Percentiles rank a stretch among this genome's conserved stretches.
phyloP scores from a whole-genome alignment of 1,140 invertebrate species.

The Aplysia californica region DNA sequence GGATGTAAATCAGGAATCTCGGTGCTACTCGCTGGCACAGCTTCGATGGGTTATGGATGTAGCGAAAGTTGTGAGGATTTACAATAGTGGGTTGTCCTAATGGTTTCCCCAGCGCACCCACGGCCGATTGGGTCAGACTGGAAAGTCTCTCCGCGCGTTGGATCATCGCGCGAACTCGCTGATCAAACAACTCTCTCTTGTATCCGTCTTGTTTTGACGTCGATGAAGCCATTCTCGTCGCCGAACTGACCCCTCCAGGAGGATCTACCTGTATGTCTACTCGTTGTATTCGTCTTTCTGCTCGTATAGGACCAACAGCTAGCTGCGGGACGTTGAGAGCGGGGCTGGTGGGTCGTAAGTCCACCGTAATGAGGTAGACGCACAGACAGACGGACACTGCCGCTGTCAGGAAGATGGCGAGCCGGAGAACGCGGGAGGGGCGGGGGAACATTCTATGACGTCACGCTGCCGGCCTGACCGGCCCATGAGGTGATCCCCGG shows the following conservation, averaged over 20 bases:
- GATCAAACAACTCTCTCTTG: not conserved
- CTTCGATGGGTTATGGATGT: conserved; percentile 41
- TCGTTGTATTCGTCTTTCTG: not conserved
- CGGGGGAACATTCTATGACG: conserved; percentile 9
- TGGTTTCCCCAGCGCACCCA: not conserved
- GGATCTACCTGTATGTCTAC: not conserved
- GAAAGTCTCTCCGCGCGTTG: not conserved
- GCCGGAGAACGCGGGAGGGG: not conserved
- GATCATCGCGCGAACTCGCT: not conserved
- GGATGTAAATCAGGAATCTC: conserved; percentile 56
- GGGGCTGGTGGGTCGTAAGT: not conserved
- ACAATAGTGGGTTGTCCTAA: not conserved
- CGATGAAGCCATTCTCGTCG: not conserved
- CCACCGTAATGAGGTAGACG: not conserved
- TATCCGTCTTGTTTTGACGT: not conserved
- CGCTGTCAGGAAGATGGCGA: not conserved
- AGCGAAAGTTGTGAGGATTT: conserved; percentile 43
- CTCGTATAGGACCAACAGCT: not conserved
- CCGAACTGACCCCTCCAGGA: not conserved
- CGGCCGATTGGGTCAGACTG: not conserved
- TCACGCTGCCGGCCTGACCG: not conserved
- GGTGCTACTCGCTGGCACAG: conserved; percentile 24
- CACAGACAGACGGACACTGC: not conserved
- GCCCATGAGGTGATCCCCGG: not conserved
- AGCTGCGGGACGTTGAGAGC: not conserved